A percentile compares a stretch with the other conserved stretches of the same genome.
These are phyloP conservation scores for Camponotus fellah DNA, from an alignment of 2,888 invertebrate species.

Conservation along the genomic window DNA sequence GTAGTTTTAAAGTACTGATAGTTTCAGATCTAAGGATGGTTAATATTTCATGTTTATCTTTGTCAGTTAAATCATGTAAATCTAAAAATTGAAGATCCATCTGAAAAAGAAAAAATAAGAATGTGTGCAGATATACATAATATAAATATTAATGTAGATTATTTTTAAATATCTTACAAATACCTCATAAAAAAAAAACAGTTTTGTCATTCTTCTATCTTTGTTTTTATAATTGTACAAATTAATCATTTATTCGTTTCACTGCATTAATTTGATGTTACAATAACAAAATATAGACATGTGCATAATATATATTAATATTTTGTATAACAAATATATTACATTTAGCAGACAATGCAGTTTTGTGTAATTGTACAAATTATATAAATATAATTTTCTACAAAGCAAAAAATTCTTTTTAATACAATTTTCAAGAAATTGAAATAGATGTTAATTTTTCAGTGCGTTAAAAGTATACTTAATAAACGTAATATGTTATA, in stretches of 20 bases:
- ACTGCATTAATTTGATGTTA: neutral
- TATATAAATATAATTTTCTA: neutral
- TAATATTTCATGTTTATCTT: slow-evolving; percentile 75
- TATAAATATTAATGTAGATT: neutral
- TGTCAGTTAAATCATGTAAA: slow-evolving; percentile 78
- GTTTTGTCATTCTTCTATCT: neutral
- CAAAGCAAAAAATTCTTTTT: neutral
- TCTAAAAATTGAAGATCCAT: slow-evolving; percentile 81
- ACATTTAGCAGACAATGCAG: neutral
- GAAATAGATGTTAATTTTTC: neutral
- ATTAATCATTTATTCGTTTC: neutral
- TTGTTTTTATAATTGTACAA: neutral
- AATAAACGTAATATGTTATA: too few species aligned
- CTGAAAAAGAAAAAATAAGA: slow-evolving; percentile 67
- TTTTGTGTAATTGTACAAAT: neutral
- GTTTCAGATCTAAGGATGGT: slow-evolving; percentile 77
- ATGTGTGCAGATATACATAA: neutral
- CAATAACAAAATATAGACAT: neutral
- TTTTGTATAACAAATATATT: neutral
- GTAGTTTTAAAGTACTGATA: slow-evolving; percentile 77
- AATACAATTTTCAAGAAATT: neutral
- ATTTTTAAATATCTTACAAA: neutral
- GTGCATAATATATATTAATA: neutral
- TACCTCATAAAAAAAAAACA: neutral
- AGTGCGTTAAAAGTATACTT: neutral